Evolutionary conservation across 37 sponge, comb jelly and placozoan genomes (phyloP), one percentile per base, ranked within the genome.

Genomic region (Cladorhizidae sp.): DNA sequence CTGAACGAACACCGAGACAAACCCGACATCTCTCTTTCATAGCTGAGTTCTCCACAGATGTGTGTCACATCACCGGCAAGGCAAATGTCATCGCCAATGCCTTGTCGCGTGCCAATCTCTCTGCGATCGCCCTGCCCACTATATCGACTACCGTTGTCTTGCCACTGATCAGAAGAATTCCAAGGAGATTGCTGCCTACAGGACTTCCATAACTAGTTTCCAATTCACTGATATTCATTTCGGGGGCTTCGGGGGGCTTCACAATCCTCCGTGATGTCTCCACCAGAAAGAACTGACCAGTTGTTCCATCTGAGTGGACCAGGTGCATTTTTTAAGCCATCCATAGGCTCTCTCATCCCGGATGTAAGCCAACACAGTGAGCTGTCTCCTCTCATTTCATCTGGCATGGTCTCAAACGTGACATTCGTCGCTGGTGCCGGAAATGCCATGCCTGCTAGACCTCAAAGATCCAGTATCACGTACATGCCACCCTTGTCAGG

Each of bases 1-100:
- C 64, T 31, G 64, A 62, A 11, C 6, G 64, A 11, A 14, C 64
- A 62, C 64, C 64, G 11, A 25, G 64, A 14, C 64, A 62, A 62
- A 62, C 64, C 14, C 64, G 64, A 6, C 64, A 62, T 62, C 64
- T 62, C 31, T 31, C 64, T 29, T 62, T 62, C 64, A 62, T 62
- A 25, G 7, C 64, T 29, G 31, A 62, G 31, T 62, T 62, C 31
- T 62, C 14, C 31, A 62, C 64, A 14, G 64, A 11, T 62, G 31
- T 11, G 3, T 14, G 11, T 31, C 64, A 62, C 64, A 62, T 62
- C 64, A 29, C 26, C 3, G 64, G 64, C 31, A 14, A 62, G 14
- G 31, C 26, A 62, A 62, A 62, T 11, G 14, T 62, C 11, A 14
- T 62, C 64, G 14, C 64, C 11, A 14, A 62, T 11, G 11, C 64